phyloP scores from a whole-genome alignment of 2,797 vertebrate genomes.

The Pseudochirops corinnae region DNA sequence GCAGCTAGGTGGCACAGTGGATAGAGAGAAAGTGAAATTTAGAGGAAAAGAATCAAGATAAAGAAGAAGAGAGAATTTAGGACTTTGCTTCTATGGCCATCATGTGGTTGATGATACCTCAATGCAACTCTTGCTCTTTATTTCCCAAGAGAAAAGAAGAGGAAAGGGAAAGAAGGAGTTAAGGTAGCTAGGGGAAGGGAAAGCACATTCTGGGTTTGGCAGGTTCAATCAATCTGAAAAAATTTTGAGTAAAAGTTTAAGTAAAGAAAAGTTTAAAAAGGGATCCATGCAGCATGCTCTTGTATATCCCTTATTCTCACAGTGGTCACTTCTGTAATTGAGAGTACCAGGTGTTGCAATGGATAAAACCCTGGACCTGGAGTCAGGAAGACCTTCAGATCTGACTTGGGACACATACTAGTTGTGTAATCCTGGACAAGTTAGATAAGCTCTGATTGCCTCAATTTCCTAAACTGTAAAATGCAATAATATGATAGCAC shows the following conservation, averaged over 20 bases:
- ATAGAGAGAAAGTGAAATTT: neutral
- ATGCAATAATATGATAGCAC: too few species aligned
- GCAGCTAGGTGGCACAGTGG: neutral
- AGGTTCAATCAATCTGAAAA: too few species aligned
- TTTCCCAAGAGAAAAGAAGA: too few species aligned
- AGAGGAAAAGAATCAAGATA: neutral
- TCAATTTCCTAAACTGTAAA: too few species aligned
- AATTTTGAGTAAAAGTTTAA: too few species aligned
- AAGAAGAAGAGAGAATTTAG: neutral
- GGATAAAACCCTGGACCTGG: too few species aligned
- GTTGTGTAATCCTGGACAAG: too few species aligned
- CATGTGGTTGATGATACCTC: neutral
- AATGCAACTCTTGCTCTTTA: neutral
- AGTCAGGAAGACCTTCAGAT: neutral
- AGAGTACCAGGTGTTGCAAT: neutral
- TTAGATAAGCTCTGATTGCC: too few species aligned
- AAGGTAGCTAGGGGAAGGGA: too few species aligned
- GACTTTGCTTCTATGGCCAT: neutral
- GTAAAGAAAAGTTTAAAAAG: neutral
- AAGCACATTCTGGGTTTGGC: too few species aligned
- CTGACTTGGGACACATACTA: neutral
- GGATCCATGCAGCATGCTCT: neutral
- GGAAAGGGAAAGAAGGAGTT: too few species aligned
- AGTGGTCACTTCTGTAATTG: neutral
- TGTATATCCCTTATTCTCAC: neutral